Conservation (phyloP, 2,113 vertebrate genomes). For the Setophaga kirtlandii region DNA sequence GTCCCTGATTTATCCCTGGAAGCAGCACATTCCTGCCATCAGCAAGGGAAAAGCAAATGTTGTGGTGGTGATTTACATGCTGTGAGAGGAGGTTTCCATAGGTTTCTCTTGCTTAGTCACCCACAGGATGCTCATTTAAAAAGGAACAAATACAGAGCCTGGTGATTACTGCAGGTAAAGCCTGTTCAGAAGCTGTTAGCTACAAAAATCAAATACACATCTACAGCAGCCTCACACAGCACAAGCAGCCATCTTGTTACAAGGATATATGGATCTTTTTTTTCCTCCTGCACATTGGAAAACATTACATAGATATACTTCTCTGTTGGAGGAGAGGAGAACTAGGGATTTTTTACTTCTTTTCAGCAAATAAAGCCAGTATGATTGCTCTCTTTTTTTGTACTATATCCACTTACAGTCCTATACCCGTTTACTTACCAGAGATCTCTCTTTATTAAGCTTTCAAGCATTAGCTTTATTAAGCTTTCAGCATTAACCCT, state of each 20-base stretch:
- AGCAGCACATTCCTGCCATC: not conserved
- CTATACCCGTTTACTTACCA: not conserved
- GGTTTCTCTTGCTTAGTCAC: not conserved
- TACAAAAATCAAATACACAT: not conserved
- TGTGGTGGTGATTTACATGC: not conserved
- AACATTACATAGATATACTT: not conserved
- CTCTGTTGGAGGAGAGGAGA: not conserved
- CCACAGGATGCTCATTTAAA: not conserved
- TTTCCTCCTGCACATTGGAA: not conserved
- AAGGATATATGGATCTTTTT: not conserved
- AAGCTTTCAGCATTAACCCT: not conserved
- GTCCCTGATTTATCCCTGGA: not conserved
- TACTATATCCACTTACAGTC: not conserved
- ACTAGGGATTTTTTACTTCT: fast-evolving
- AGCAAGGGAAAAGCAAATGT: not conserved
- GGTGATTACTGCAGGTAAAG: not conserved
- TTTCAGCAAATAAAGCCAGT: not conserved
- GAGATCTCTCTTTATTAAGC: not conserved
- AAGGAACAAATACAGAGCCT: not conserved
- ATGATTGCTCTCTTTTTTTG: not conserved
- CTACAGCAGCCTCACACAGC: not conserved
- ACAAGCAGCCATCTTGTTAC: not conserved
- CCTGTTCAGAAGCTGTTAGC: not conserved
- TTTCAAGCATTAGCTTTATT: not conserved
- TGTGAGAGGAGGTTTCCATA: not conserved